Base-by-base conservation (phyloP, 2,113 vertebrate species). In the Noturus placidus region DNA sequence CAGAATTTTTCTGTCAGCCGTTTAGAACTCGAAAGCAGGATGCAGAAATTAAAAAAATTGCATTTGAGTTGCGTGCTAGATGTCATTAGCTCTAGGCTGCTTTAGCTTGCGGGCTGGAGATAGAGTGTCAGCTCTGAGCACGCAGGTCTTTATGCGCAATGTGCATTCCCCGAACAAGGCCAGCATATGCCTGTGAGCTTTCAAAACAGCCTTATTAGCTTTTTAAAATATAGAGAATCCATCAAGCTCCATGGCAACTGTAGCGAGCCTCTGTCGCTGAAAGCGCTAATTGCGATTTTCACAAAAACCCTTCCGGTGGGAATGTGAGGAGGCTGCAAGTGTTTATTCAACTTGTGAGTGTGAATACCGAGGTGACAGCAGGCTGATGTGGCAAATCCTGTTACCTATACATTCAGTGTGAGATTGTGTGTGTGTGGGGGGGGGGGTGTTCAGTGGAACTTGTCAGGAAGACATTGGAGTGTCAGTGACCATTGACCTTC, bases 161-260 rank as follows among this genome's bases (percentile, higher is more conserved):
- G 54, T 72, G n/a, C 30, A 69, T 61, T 87, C 82, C 85, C 57
- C 22, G 65, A 70, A 89, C 63, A 72, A 59, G 79, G 20, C 79
- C 56, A 8, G 30, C 11, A 56, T 35, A 42, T 42, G 79, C 67
- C 84, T 81, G n/a, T 22, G 30, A 11, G 70, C 83, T 80, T 90
- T 85, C 81, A 20, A 88, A 65, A 86, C 42, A 61, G 83, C 67
- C 57, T 89, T 89, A 85, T 89, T 90, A 86, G 89, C 81, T 88
- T 86, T 67, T 90, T 88, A 83, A 83, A 89, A 86, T 69, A 67
- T 81, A 69, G 59, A 59, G 67, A 70, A 80, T 78, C 79, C 87
- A 67, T 63, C 17, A 33, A 86, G 87, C 81, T 63, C 91, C 86
- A 88, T 90, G 86, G 91, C 80, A 91, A 89, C 89, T 69, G 89